Conservation (phyloP, 2,888 invertebrate genomes). For the Drosophila ezoana region DNA sequence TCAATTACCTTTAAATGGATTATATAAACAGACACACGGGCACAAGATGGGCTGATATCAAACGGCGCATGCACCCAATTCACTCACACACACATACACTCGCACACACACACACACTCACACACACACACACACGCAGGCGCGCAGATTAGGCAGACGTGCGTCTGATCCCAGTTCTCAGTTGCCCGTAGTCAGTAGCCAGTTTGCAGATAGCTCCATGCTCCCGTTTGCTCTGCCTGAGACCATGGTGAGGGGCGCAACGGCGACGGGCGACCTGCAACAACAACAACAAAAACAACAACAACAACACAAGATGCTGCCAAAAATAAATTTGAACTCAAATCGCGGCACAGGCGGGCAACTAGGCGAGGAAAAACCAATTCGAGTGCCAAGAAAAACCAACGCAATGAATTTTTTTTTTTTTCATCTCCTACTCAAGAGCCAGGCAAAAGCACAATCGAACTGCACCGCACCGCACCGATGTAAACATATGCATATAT, state of each 20-base stretch:
- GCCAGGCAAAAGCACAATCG: slow-evolving; percentile 40
- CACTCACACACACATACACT: slow-evolving; percentile 32
- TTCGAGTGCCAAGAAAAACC: slow-evolving; percentile 74
- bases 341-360: slow-evolving; percentile 60
- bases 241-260: slow-evolving; percentile 28
- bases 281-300: slow-evolving; percentile 17
- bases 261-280: not conserved
- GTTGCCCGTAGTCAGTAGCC: slow-evolving; percentile 6
- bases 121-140: slow-evolving; percentile 35
- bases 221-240: slow-evolving; percentile 28
- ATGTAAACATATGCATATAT: not conserved
- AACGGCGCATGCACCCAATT: slow-evolving; percentile 40
- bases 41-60: slow-evolving; percentile 45
- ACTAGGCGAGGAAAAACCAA: slow-evolving; percentile 58
- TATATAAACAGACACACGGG: slow-evolving; percentile 66
- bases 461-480: slow-evolving; percentile 18
- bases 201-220: slow-evolving; percentile 17
- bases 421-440: slow-evolving; percentile 50
- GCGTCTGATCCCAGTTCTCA: slow-evolving; percentile 70
- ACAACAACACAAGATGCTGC: slow-evolving; percentile 59
- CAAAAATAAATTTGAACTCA: slow-evolving; percentile 79
- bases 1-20: slow-evolving; percentile 80
- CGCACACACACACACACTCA: slow-evolving; percentile 17
- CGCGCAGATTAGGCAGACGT: slow-evolving; percentile 35
- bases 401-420: slow-evolving; percentile 66